Evolutionary conservation across 2,797 vertebrate species (phyloP), one percentile per base, ranked within the genome.

Genomic region (Gorsachius magnificus): DNA sequence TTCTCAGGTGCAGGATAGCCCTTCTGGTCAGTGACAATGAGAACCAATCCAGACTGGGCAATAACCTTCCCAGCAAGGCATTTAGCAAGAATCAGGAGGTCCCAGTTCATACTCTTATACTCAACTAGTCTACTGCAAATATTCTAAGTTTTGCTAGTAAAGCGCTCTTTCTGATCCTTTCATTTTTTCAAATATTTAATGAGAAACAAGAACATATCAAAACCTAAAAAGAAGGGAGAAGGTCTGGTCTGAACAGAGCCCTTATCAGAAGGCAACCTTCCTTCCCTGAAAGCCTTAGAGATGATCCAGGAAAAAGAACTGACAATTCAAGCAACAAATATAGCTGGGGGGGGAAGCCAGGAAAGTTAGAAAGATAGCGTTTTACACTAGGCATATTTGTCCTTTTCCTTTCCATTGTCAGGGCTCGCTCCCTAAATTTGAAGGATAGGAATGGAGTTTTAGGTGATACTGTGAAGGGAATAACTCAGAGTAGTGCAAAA

Each of bases 381-480:
- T 63, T 86, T 51, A 57, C 19, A 46, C 14, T 21, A 56, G 16
- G 21, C 13, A 13, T 43, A 35, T 71, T 71, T 41, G 10, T 43
- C 19, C 26, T 69, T 84, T 63, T 45, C 24, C n/a, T 65, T 50
- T 60, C 28, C 11, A 35, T 38, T 35, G 7, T 50, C 31, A 38
- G 25, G 16, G 11, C 29, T 77, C 3, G 1, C 6, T 11, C 16
- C 8, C 1, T 9, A 63, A 70, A 6, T 31, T 1, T 64, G 19
- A 56, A 70, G 31, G n/a, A 14, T 7, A 54, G 7, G 18, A 75
- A 50, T 0, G 1, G 5, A 5, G 3, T 5, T 77, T 57, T 54
- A 53, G 26, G 43, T 18, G 28, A 63, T 46, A 16, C 11, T 16
- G 8, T 53, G 41, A 36, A 54, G 16, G 19, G 20, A 57, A n/a